Base-by-base conservation (phyloP, 2,888 invertebrate species). In the Antheraea yamamai region DNA sequence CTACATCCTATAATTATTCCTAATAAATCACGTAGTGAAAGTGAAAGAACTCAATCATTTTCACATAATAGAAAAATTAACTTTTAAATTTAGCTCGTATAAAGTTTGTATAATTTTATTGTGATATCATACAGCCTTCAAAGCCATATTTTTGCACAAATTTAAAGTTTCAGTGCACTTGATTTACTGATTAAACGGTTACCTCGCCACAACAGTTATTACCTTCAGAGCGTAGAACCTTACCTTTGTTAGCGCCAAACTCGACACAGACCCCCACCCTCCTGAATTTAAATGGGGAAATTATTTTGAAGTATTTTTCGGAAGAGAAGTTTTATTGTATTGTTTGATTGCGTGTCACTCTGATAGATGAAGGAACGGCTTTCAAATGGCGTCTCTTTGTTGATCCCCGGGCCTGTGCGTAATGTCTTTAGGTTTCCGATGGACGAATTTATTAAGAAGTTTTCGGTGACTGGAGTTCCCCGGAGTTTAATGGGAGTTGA, bases 251-350 rank as follows among this genome's bases (percentile, higher is more conserved):
- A 91, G 88, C 86, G 85, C 85, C 84, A 81, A 83, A 81, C 83
- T 82, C 85, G 82, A 81, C 82, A 82, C 81, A 82, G 78, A 82
- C 85, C 86, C 4, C 87, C 86, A 85, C 90, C 93, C 91, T 88
- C 85, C 92, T 93, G 94, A 94, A 95, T 94, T 94, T 94, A 94
- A 95, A 95, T 94, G 93, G 92, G 83, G 91, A 94, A 88, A 94
- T 95, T 95, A 94, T 94, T 93, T 92, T 94, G 89, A 93, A 95
- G 94, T 92, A 94, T 94, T 94, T 94, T 95, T 94, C 89, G 90
- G 88, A 84, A 91, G 89, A 92, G 91, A 93, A 93, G 90, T 93
- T 94, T 94, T 93, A 94, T 95, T 95, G 93, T 95, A 94, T 94
- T 94, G 93, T 94, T 94, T 94, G 94, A 94, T 95, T 95, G 92